Evolutionary conservation across 2,797 vertebrate genomes (phyloP).

Genomic region (Pseudomugil gertrudae): DNA sequence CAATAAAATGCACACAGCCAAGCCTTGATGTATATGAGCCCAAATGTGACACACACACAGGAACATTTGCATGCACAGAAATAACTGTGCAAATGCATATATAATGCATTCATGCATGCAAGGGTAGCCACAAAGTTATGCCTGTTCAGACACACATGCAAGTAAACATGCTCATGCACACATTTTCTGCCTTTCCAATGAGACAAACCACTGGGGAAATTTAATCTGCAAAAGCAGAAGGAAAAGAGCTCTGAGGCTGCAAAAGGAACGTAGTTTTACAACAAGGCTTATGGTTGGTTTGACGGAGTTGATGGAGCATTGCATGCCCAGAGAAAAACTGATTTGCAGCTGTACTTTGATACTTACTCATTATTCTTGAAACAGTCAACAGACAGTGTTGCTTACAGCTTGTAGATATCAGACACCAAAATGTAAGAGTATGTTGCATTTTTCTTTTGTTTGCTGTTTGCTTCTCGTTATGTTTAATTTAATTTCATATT

Average conservation of each 20-base stretch:
- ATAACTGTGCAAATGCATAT: constrained; percentile 36
- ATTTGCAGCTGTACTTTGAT: constrained; percentile 72
- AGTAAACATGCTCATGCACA: constrained; percentile 60
- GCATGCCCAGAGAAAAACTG: constrained; percentile 65
- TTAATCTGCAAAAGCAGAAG: constrained; percentile 74
- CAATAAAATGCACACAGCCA: constrained; percentile 22
- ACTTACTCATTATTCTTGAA: constrained; percentile 69
- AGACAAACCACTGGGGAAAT: constrained; percentile 81
- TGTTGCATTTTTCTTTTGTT: constrained; percentile 67
- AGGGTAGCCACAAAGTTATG: constrained; percentile 23
- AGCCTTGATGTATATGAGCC: constrained; percentile 32
- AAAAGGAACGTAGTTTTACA: constrained; percentile 69
- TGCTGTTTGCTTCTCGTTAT: constrained; percentile 71
- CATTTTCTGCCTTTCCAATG: constrained; percentile 76
- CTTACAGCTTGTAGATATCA: constrained; percentile 62
- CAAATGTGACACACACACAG: constrained; percentile 25
- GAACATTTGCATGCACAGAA: constrained; percentile 27
- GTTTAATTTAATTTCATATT: constrained; percentile 87
- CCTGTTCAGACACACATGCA: constrained; percentile 22
- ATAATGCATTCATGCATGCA: constrained; percentile 37
- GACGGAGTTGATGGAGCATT: constrained; percentile 65
- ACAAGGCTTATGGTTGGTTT: constrained; percentile 63
- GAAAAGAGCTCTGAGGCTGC: constrained; percentile 72
- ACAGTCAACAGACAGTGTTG: constrained; percentile 62
- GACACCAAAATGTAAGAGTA: constrained; percentile 53